phyloP scores from a whole-genome alignment of 1,140 invertebrate species.

The Spodoptera frugiperda region DNA sequence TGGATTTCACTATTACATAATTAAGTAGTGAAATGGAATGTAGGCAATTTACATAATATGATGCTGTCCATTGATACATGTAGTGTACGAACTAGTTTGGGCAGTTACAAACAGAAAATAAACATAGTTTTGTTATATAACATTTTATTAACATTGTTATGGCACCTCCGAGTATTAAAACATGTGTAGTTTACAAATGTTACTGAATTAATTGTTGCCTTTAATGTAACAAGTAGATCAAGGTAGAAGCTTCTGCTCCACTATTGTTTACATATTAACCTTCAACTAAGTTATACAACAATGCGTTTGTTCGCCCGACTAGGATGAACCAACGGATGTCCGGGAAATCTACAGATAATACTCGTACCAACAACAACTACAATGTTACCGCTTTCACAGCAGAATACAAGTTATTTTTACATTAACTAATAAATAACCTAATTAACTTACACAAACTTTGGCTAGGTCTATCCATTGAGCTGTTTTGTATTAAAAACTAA shows the following conservation, averaged over 20 bases:
- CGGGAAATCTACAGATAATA: too few relatives aligned
- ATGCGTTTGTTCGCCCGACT: background rate
- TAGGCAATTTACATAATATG: conserved; percentile 14
- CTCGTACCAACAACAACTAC: too few relatives aligned
- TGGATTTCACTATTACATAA: conserved; percentile 46
- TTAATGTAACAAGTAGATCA: background rate
- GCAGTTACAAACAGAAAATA: conserved; percentile 1
- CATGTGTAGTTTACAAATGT: background rate
- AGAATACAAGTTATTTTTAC: background rate
- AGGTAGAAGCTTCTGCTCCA: background rate
- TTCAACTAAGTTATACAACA: background rate
- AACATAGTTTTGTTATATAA: conserved; percentile 32
- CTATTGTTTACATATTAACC: background rate
- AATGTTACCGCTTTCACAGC: background rate
- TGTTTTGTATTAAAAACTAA: background rate
- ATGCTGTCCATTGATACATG: background rate
- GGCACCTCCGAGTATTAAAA: background rate
- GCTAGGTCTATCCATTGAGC: background rate
- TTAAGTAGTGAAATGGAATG: conserved; percentile 11
- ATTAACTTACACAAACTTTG: conserved; percentile 25
- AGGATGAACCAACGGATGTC: background rate
- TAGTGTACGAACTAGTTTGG: conserved; percentile 11
- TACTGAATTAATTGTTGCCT: background rate
- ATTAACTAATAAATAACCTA: conserved; percentile 8
- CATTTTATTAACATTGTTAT: background rate